These are phyloP conservation scores for Watsonalla cultraria DNA, from an alignment of 2,888 invertebrate genomes.

Conservation along the genomic window DNA sequence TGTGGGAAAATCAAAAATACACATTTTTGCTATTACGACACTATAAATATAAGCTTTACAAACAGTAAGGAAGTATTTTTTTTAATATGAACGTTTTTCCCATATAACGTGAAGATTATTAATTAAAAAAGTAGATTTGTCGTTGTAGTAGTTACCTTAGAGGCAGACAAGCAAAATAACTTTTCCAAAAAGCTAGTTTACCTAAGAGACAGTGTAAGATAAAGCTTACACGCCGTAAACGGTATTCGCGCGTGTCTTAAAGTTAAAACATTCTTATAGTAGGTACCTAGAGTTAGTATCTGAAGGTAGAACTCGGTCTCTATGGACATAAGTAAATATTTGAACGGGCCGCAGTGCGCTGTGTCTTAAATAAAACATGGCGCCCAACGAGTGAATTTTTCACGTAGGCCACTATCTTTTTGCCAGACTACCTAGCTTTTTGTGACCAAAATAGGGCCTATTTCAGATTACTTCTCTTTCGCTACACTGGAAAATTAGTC, in stretches of 20 bases:
- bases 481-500: not conserved
- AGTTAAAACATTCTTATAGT: too few species aligned
- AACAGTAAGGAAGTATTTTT: too few species aligned
- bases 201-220: too few species aligned
- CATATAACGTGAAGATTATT: too few species aligned
- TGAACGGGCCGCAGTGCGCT: conserved; percentile 64
- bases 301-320: conserved; percentile 47
- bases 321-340: conserved; percentile 64
- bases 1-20: not conserved
- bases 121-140: too few species aligned
- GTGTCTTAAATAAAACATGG: conserved; percentile 65
- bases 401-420: conserved; percentile 41
- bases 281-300: conserved; percentile 17
- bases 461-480: conserved; percentile 1
- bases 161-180: too few species aligned
- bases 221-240: too few species aligned
- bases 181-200: too few species aligned
- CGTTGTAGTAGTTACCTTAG: too few species aligned
- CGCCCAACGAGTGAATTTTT: conserved; percentile 61
- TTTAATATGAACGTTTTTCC: too few species aligned
- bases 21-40: not conserved
- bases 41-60: too few species aligned
- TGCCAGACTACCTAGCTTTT: conserved; percentile 33
- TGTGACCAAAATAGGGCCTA: conserved; percentile 6
- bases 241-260: too few species aligned